These are phyloP conservation scores for Herminia tarsipennalis DNA, from an alignment of 2,888 invertebrate genomes.

Conservation along the genomic window DNA sequence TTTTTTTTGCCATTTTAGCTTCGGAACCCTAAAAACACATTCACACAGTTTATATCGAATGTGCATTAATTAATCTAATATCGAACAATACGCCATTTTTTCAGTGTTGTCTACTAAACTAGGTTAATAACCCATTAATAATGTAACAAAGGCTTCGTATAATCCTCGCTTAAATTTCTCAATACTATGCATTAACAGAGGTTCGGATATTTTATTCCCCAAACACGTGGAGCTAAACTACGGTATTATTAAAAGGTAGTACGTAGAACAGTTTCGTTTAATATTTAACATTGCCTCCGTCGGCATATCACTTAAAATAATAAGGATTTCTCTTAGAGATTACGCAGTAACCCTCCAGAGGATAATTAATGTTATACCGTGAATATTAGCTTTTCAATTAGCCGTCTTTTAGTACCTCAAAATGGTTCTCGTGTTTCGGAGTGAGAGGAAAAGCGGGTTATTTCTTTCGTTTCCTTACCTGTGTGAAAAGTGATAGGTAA, in stretches of 20 bases:
- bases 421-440: constrained; percentile 69
- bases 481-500: constrained; percentile 74
- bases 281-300: constrained; percentile 57
- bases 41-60: too few species aligned
- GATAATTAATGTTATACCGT: constrained; percentile 81
- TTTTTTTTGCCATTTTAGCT: too few species aligned
- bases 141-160: constrained; percentile 5
- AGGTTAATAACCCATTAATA: constrained; percentile 18
- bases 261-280: constrained; percentile 49
- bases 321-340: constrained; percentile 73
- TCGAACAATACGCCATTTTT: too few species aligned
- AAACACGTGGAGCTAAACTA: constrained; percentile 29
- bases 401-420: constrained; percentile 77
- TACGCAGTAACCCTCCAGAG: constrained; percentile 69
- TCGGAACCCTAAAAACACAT: too few species aligned
- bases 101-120: neutral
- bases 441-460: constrained; percentile 44
- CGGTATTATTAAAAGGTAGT: constrained; percentile 44
- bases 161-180: constrained; percentile 17
- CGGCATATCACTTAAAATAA: constrained; percentile 73
- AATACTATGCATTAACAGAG: constrained; percentile 27
- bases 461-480: constrained; percentile 60
- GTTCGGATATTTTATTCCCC: constrained; percentile 34
- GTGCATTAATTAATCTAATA: too few species aligned
- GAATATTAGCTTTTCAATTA: constrained; percentile 85